Conservation (phyloP, 2,888 invertebrate species). For the Rotaria macrura region DNA sequence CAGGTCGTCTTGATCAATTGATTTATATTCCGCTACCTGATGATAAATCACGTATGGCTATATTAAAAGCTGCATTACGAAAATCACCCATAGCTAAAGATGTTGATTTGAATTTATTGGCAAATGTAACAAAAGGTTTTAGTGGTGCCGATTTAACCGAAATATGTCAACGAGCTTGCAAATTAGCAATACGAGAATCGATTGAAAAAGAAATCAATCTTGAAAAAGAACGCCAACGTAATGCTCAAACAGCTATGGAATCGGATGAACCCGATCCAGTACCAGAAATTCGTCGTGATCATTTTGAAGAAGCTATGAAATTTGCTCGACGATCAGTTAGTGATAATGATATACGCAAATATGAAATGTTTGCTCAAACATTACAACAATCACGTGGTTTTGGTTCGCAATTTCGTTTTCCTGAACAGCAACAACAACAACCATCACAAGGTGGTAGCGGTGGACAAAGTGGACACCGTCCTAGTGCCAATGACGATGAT, state of each 20-base stretch:
- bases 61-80: constrained; percentile 83
- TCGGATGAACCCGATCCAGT: constrained; percentile 74
- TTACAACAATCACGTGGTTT: constrained; percentile 97
- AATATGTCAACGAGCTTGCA: constrained; percentile 97
- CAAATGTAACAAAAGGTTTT: constrained; percentile 74
- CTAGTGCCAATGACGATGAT: not conserved
- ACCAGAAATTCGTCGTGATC: constrained; percentile 88
- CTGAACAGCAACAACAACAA: constrained; percentile 18
- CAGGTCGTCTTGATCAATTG: constrained; percentile 83
- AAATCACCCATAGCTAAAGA: constrained; percentile 87
- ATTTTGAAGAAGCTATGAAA: constrained; percentile 99
- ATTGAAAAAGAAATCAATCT: constrained; percentile 87
- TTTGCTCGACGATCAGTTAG: constrained; percentile 92
- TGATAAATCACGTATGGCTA: constrained; percentile 88
- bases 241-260: constrained; percentile 57
- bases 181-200: constrained; percentile 90
- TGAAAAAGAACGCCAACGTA: constrained; percentile 72
- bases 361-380: constrained; percentile 99
- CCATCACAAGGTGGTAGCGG: not conserved
- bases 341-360: constrained; percentile 98
- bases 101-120: constrained; percentile 67
- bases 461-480: not conserved
- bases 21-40: constrained; percentile 99
- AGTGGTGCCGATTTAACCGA: constrained; percentile 97
- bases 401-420: constrained; percentile 41